Conservation (phyloP, 2,113 vertebrate genomes). For the Epinephelus lanceolatus region DNA sequence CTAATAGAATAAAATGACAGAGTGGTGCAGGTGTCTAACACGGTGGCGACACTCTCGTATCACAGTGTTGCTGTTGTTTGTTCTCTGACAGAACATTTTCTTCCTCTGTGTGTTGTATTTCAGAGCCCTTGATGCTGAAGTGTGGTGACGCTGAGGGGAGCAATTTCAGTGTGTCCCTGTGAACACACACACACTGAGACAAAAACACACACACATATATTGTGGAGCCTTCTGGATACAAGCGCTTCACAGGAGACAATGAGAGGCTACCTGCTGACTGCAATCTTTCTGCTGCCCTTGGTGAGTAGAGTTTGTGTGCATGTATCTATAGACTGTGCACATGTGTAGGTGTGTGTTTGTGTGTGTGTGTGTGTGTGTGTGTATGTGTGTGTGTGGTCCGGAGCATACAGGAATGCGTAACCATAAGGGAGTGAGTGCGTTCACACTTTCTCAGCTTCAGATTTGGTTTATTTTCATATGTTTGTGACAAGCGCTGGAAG, state of each 20-base stretch:
- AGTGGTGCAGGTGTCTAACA: background rate
- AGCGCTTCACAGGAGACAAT: slow-evolving; percentile 65
- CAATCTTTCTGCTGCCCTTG: slow-evolving; percentile 78
- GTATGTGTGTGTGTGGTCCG: background rate
- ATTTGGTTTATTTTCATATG: slow-evolving; percentile 37
- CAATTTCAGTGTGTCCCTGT: slow-evolving; percentile 57
- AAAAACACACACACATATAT: background rate
- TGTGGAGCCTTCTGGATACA: slow-evolving; percentile 32
- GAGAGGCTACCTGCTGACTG: slow-evolving; percentile 78
- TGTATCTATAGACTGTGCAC: slow-evolving; percentile 14
- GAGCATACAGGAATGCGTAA: slow-evolving; percentile 18
- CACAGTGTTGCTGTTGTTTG: slow-evolving; percentile 6
- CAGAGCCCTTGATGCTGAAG: slow-evolving; percentile 72
- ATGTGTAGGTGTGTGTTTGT: background rate
- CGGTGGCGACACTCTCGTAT: background rate
- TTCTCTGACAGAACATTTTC: slow-evolving; percentile 6
- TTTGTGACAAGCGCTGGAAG: slow-evolving; percentile 14
- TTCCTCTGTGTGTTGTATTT: slow-evolving; percentile 58
- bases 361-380: slow-evolving; percentile 2
- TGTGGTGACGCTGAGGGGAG: slow-evolving; percentile 48
- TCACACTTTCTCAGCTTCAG: background rate
- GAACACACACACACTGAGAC: slow-evolving; percentile 25
- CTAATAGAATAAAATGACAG: background rate
- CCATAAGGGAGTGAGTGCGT: background rate
- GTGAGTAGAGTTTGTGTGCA: slow-evolving; percentile 63